phyloP scores from a whole-genome alignment of 2,888 invertebrate genomes.

The Cataglyphis altisquamis region DNA sequence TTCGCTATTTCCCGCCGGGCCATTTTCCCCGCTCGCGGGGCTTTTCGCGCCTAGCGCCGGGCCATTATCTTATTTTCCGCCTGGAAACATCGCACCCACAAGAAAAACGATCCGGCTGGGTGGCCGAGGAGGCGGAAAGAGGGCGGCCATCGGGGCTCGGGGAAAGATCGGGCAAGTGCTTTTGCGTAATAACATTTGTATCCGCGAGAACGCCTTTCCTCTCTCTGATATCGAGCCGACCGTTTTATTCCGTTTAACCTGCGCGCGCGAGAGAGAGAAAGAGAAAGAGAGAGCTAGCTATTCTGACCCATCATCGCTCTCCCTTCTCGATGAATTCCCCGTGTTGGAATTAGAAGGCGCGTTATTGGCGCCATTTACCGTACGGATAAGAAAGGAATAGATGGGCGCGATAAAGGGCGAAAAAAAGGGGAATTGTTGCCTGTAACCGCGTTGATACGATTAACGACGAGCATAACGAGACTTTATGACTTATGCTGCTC shows the following conservation, averaged over 20 bases:
- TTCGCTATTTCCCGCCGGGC: slow-evolving; percentile 77
- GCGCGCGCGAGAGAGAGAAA: slow-evolving; percentile 1
- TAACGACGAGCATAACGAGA: slow-evolving; percentile 8
- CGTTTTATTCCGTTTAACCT: slow-evolving; percentile 59
- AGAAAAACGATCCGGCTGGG: slow-evolving; percentile 82
- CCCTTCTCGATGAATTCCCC: slow-evolving; percentile 1
- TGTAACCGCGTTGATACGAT: slow-evolving; percentile 26
- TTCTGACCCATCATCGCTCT: background rate
- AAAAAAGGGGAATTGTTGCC: background rate
- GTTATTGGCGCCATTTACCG: slow-evolving; percentile 42
- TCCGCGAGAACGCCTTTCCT: slow-evolving; percentile 62
- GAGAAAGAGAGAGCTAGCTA: slow-evolving; percentile 12
- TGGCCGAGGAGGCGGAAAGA: slow-evolving; percentile 51
- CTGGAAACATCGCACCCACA: slow-evolving; percentile 83
- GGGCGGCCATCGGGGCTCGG: slow-evolving; percentile 69
- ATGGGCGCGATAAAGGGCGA: slow-evolving; percentile 6
- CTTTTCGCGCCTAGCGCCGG: slow-evolving; percentile 80
- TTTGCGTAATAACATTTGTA: slow-evolving; percentile 77
- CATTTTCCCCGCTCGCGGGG: slow-evolving; percentile 76
- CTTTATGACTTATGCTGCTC: background rate
- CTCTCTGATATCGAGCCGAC: slow-evolving; percentile 54
- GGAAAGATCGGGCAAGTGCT: slow-evolving; percentile 73
- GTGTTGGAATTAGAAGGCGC: slow-evolving; percentile 43
- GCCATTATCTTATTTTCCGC: slow-evolving; percentile 86
- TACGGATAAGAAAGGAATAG: slow-evolving; percentile 22